phyloP scores from a whole-genome alignment of 2,113 vertebrate genomes.

The Podiceps cristatus region DNA sequence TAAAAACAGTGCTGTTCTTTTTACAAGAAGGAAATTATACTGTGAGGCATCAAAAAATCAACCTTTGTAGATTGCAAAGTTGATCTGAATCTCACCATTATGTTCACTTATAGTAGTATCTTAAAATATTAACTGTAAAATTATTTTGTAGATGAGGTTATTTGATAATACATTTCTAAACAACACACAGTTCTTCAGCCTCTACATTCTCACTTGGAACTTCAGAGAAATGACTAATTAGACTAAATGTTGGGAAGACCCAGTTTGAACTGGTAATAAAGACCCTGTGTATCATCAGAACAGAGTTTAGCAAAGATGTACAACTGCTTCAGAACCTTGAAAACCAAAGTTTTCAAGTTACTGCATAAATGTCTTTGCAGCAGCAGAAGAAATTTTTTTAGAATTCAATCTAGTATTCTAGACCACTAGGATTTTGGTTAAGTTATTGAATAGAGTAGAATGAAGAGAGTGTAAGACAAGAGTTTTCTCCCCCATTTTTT shows the following conservation, averaged over 20 bases:
- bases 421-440: background rate
- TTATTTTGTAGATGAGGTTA: background rate
- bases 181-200: background rate
- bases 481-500: background rate
- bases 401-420: background rate
- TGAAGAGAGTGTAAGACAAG: background rate
- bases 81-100: background rate
- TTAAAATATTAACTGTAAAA: background rate
- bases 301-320: background rate
- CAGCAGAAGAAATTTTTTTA: background rate
- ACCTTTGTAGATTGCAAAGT: background rate
- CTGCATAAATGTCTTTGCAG: background rate
- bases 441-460: background rate
- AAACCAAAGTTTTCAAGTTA: background rate
- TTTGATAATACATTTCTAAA: background rate
- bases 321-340: background rate
- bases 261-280: background rate
- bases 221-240: background rate
- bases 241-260: background rate
- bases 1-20: background rate
- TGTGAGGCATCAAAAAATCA: background rate
- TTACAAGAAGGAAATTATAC: background rate
- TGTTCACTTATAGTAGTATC: background rate
- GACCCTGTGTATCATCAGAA: background rate
- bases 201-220: background rate